A percentile compares a stretch with the other conserved stretches of the same genome.
phyloP scores from a whole-genome alignment of 2,797 vertebrate genomes.

The Percopsis omiscomaycus region DNA sequence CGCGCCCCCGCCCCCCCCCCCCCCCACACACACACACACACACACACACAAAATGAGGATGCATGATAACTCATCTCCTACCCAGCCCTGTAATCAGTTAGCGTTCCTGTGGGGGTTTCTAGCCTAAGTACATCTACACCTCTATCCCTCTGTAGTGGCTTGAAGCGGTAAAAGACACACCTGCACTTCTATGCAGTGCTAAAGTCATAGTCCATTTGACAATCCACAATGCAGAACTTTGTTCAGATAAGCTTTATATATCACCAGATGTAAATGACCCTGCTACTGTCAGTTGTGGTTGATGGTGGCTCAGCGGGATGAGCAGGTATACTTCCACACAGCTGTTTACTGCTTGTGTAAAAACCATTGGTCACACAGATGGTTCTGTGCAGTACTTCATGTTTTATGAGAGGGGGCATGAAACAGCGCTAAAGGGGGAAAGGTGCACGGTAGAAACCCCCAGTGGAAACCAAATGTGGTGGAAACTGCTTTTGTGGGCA shows the following conservation, averaged over 20 bases:
- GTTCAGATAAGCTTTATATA: slow-evolving; percentile 25
- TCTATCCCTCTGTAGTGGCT: slow-evolving; percentile 52
- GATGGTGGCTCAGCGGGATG: slow-evolving; percentile 27
- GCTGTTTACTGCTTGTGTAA: slow-evolving; percentile 39
- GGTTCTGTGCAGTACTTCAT: slow-evolving; percentile 15
- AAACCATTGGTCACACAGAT: slow-evolving; percentile 46
- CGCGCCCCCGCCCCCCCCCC: too few species aligned
- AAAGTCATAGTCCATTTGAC: slow-evolving; percentile 20
- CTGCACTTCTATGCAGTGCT: slow-evolving; percentile 53
- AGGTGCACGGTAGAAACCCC: slow-evolving; percentile 16
- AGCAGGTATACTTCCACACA: slow-evolving; percentile 42
- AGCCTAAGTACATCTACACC: slow-evolving; percentile 1
- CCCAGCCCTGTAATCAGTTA: slow-evolving; percentile 52
- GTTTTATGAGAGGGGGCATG: slow-evolving; percentile 35
- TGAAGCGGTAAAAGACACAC: slow-evolving; percentile 32
- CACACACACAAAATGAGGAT: slow-evolving; percentile 3
- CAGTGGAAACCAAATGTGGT: slow-evolving; percentile 10
- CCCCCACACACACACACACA: too few species aligned
- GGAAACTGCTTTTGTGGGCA: slow-evolving; percentile 12
- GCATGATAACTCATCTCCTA: slow-evolving; percentile 44
- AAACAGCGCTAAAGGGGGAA: slow-evolving; percentile 20
- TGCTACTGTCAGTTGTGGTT: slow-evolving; percentile 53
- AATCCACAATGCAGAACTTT: slow-evolving; percentile 51
- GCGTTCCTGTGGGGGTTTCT: slow-evolving; percentile 30
- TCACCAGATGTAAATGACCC: slow-evolving; percentile 14